phyloP scores from a whole-genome alignment of 2,113 vertebrate genomes.

The Spea multiplicata region DNA sequence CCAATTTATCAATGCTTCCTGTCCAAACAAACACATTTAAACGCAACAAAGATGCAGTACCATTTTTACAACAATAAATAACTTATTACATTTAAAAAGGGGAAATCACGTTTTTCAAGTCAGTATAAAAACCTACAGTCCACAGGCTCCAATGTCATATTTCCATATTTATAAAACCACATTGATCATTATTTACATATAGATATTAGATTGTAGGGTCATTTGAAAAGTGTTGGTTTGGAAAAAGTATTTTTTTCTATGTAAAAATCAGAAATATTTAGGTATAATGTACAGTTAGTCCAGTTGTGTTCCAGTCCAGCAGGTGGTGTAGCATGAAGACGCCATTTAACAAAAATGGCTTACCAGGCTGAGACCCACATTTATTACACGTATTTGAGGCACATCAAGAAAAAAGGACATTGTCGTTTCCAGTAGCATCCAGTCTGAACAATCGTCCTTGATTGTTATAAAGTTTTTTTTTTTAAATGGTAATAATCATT shows the following conservation, averaged over 20 bases:
- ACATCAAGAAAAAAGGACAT: conserved; percentile 31
- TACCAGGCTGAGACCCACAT: conserved; percentile 32
- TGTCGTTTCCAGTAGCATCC: conserved; percentile 31
- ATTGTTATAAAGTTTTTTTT: neutral
- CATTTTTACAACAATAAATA: conserved; percentile 49
- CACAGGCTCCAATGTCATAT: conserved; percentile 23
- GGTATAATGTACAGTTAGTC: conserved; percentile 34
- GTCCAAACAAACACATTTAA: conserved; percentile 40
- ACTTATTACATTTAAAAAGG: neutral
- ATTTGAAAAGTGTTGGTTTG: neutral
- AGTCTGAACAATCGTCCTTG: conserved; percentile 22
- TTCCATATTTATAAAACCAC: neutral
- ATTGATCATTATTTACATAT: neutral
- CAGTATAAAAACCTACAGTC: conserved; percentile 21
- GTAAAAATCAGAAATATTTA: neutral
- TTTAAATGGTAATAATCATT: neutral
- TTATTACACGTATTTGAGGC: conserved; percentile 51
- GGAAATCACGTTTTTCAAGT: conserved; percentile 34
- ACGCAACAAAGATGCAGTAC: conserved; percentile 47
- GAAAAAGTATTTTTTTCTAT: neutral
- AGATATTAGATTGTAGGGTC: neutral
- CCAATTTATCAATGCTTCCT: conserved; percentile 12
- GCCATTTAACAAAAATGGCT: conserved; percentile 43
- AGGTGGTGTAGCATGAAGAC: conserved; percentile 54
- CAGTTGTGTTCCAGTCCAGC: conserved; percentile 49